Percentiles rank a stretch among this genome's conserved stretches.
Conservation (phyloP, 2,888 invertebrate genomes). For the Hyppa rectilinea region DNA sequence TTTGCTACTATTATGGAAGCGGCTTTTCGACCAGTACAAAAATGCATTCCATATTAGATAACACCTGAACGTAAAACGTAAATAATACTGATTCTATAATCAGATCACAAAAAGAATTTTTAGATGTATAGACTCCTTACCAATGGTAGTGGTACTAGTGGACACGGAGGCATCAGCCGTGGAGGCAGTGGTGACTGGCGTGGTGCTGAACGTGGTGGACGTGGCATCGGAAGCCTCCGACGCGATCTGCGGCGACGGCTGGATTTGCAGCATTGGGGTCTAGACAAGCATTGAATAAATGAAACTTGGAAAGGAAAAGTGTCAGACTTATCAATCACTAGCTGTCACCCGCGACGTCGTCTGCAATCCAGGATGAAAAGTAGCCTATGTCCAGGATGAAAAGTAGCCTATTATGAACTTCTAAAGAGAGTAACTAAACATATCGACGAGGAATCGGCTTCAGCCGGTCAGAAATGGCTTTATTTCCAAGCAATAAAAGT, state of each 20-base stretch:
- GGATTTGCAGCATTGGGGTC: slow-evolving; percentile 76
- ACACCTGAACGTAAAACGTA: too few species aligned
- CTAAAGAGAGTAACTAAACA: too few species aligned
- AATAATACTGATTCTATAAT: too few species aligned
- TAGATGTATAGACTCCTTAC: slow-evolving; percentile 61
- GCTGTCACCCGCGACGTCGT: too few species aligned
- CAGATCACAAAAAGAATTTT: too few species aligned
- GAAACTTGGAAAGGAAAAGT: background rate
- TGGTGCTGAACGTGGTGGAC: slow-evolving; percentile 40
- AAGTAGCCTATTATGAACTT: too few species aligned
- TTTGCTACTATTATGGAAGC: too few species aligned
- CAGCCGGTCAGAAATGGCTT: background rate
- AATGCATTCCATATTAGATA: too few species aligned
- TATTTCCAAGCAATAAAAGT: background rate
- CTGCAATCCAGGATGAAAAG: too few species aligned
- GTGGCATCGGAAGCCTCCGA: slow-evolving; percentile 62
- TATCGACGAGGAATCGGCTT: background rate
- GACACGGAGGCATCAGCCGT: slow-evolving; percentile 71
- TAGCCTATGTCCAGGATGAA: too few species aligned
- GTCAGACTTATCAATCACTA: background rate
- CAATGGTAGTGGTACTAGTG: slow-evolving; percentile 69
- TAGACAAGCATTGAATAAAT: background rate
- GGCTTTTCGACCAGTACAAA: too few species aligned
- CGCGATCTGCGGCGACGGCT: slow-evolving; percentile 72
- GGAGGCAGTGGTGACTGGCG: slow-evolving; percentile 58